These are phyloP conservation scores for Drosophila macrothrix DNA, from an alignment of 2,888 invertebrate genomes.

Conservation along the genomic window DNA sequence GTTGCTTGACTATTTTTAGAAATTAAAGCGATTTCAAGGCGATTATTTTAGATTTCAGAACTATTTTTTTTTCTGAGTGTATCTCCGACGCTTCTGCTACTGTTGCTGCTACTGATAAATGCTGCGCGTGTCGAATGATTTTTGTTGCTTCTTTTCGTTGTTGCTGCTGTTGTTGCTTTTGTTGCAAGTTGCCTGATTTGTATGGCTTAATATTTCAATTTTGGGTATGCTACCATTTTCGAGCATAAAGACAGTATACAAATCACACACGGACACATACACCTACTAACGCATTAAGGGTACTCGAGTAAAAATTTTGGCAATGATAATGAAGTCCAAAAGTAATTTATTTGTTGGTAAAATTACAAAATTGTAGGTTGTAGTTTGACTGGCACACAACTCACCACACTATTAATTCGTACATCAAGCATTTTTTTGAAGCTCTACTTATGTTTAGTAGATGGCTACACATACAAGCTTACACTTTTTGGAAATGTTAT, in stretches of 20 bases:
- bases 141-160: conserved; percentile 13
- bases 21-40: too few relatives aligned
- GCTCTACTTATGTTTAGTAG: neutral
- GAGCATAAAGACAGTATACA: neutral
- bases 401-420: neutral
- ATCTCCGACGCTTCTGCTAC: too few relatives aligned
- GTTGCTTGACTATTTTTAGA: neutral
- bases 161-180: conserved; percentile 20
- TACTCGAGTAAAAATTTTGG: conserved; percentile 5
- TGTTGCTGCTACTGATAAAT: conserved; percentile 53
- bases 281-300: conserved; percentile 24
- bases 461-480: neutral
- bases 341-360: neutral
- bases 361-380: neutral
- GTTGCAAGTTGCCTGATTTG: conserved; percentile 67
- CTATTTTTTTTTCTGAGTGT: neutral
- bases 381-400: neutral
- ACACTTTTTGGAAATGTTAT: neutral
- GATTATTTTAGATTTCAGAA: neutral
- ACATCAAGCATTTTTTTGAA: neutral
- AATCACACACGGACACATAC: conserved; percentile 1
- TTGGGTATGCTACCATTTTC: conserved; percentile 31
- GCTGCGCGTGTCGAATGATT: conserved; percentile 65
- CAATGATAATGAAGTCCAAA: neutral
- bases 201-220: conserved; percentile 76